phyloP scores from a whole-genome alignment of 2,888 invertebrate species.

The Cryptus viduatorius region DNA sequence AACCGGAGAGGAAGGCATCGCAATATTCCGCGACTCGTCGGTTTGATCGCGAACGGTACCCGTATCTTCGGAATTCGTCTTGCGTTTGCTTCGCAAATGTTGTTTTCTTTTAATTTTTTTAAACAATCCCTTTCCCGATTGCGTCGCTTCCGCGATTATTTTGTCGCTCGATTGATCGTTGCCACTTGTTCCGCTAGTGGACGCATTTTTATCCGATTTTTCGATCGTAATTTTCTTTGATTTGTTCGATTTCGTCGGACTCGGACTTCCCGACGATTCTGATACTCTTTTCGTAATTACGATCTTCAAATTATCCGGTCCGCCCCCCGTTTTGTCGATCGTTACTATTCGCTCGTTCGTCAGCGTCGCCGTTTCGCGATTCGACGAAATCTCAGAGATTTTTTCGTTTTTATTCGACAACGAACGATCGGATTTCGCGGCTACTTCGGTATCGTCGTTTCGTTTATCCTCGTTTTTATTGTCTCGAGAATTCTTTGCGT shows the following conservation, averaged over 20 bases:
- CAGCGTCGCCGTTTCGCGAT: slow-evolving; percentile 7
- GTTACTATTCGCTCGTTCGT: slow-evolving; percentile 52
- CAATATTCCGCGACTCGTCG: slow-evolving; percentile 45
- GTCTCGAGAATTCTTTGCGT: slow-evolving; percentile 73
- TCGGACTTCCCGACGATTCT: slow-evolving; percentile 42
- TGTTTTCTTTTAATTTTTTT: slow-evolving; percentile 66
- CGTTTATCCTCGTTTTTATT: slow-evolving; percentile 68
- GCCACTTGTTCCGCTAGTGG: slow-evolving; percentile 26
- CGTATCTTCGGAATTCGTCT: slow-evolving; percentile 6
- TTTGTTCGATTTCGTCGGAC: slow-evolving; percentile 30
- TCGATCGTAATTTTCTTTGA: slow-evolving; percentile 30
- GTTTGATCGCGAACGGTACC: slow-evolving; percentile 35
- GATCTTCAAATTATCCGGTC: slow-evolving; percentile 53
- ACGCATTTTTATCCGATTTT: slow-evolving; percentile 31
- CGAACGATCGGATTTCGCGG: slow-evolving; percentile 38
- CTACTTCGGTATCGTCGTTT: slow-evolving; percentile 14
- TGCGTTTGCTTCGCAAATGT: slow-evolving; percentile 59
- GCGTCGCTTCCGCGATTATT: slow-evolving; percentile 42
- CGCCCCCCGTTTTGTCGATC: slow-evolving; percentile 56
- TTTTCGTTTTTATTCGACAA: slow-evolving; percentile 30
- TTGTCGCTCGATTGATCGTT: slow-evolving; percentile 45
- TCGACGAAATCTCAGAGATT: not conserved
- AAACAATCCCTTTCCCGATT: slow-evolving; percentile 51
- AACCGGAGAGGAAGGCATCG: not conserved
- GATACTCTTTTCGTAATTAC: slow-evolving; percentile 57